phyloP scores from a whole-genome alignment of 2,797 vertebrate species.

The Odontamblyopus lacepedii region DNA sequence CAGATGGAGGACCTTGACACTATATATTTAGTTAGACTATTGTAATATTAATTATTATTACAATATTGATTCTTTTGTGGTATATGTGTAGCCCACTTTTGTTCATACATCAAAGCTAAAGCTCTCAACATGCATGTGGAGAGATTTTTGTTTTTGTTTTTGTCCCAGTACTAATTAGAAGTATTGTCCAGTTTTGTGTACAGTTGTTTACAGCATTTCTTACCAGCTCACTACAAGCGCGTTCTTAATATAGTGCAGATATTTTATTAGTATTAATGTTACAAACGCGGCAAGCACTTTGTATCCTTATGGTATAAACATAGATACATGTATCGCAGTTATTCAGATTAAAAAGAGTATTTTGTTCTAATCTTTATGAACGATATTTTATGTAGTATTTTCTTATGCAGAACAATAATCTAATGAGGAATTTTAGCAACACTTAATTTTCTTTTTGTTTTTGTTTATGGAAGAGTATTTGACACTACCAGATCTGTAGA shows the following conservation, averaged over 20 bases:
- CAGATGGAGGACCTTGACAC: too few species aligned
- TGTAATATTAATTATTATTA: too few species aligned
- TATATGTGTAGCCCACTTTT: not conserved
- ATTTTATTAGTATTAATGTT: conserved; percentile 53
- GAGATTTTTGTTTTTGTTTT: not conserved
- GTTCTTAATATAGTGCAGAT: conserved; percentile 40
- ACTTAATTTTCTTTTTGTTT: conserved; percentile 49
- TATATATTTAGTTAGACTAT: too few species aligned
- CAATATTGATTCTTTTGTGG: too few species aligned
- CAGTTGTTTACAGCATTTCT: conserved; percentile 59
- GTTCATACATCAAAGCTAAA: not conserved
- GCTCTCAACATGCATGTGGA: not conserved
- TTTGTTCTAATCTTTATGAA: conserved; percentile 25
- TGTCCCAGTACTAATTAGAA: not conserved
- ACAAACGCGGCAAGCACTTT: conserved; percentile 73
- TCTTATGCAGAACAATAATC: conserved; percentile 54
- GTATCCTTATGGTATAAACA: conserved; percentile 34
- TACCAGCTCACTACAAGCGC: conserved; percentile 38
- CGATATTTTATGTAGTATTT: conserved; percentile 16
- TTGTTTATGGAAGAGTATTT: conserved; percentile 57
- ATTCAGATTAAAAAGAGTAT: conserved; percentile 52
- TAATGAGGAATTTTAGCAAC: conserved; percentile 46
- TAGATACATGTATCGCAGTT: conserved; percentile 32
- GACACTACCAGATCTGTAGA: conserved; percentile 64
- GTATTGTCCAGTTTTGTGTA: conserved; percentile 47